These are phyloP conservation scores for Caenorhabditis sulstoni DNA, from an alignment of 2,888 invertebrate species.

Conservation along the genomic window DNA sequence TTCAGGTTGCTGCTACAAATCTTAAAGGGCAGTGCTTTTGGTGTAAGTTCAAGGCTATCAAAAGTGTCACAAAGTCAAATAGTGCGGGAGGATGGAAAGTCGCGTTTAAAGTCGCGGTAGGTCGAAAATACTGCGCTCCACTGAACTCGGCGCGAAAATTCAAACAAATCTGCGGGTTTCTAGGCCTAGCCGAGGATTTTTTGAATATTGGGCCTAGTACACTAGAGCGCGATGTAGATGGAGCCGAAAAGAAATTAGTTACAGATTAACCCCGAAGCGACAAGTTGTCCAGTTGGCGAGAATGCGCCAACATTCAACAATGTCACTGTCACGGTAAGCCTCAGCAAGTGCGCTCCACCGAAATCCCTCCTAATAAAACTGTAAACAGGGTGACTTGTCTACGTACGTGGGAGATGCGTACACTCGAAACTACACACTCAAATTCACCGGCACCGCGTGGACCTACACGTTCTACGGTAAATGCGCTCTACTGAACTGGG, in stretches of 20 bases:
- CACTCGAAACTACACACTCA: not conserved
- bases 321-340: not conserved
- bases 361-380: constrained; percentile 12
- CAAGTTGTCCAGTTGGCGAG: not conserved
- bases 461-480: not conserved
- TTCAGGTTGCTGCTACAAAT: too few species aligned
- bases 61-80: not conserved
- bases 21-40: too few species aligned
- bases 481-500: too few species aligned
- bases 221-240: too few species aligned
- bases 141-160: too few species aligned
- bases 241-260: not conserved
- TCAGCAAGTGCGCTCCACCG: not conserved
- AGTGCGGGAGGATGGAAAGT: not conserved
- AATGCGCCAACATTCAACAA: constrained; percentile 25
- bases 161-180: too few species aligned
- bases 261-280: not conserved
- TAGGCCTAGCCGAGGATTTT: too few species aligned
- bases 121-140: too few species aligned
- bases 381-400: not conserved
- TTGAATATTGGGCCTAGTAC: too few species aligned
- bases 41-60: too few species aligned
- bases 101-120: constrained; percentile 11
- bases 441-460: not conserved
- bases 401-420: not conserved